These are phyloP conservation scores for Macrobrachium nipponense DNA, from an alignment of 1,140 invertebrate species.

Conservation along the genomic window DNA sequence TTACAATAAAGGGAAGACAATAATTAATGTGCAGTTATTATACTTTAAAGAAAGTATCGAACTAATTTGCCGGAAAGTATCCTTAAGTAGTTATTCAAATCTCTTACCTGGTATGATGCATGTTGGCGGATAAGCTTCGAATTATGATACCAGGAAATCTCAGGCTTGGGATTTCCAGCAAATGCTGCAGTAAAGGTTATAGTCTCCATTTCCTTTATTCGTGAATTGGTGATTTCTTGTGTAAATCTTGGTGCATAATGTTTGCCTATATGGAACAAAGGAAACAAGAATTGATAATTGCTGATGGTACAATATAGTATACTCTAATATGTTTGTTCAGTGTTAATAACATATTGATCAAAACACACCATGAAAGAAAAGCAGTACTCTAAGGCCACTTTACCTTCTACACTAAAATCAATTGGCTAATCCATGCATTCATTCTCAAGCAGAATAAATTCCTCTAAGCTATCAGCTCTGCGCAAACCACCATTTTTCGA, in stretches of 20 bases:
- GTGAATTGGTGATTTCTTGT: slow-evolving; percentile 81
- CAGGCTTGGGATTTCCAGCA: slow-evolving; percentile 86
- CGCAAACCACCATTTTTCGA: slow-evolving; percentile 29
- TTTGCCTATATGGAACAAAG: slow-evolving; percentile 73
- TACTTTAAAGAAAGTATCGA: too few species aligned
- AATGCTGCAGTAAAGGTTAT: slow-evolving; percentile 82
- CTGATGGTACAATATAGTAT: not conserved
- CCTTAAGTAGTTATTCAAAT: too few species aligned
- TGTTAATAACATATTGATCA: not conserved
- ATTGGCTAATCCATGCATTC: slow-evolving; percentile 73
- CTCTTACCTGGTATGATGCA: slow-evolving; percentile 78
- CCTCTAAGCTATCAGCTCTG: slow-evolving; percentile 76
- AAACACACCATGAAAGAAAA: slow-evolving; percentile 58
- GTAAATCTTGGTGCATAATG: slow-evolving; percentile 85
- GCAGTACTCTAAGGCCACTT: slow-evolving; percentile 33
- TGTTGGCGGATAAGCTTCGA: slow-evolving; percentile 69
- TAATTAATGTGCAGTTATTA: too few species aligned
- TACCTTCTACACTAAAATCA: slow-evolving; percentile 68
- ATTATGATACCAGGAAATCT: slow-evolving; percentile 91
- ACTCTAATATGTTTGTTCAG: not conserved
- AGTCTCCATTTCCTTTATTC: slow-evolving; percentile 80
- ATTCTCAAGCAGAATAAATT: slow-evolving; percentile 76
- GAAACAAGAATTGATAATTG: not conserved
- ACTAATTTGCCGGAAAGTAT: too few species aligned
- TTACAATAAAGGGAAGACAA: too few species aligned